Percentiles rank a stretch among this genome's conserved stretches.
These are phyloP conservation scores for Cryptomyrus ogoouensis DNA, from an alignment of 2,113 vertebrate genomes.

Conservation along the genomic window DNA sequence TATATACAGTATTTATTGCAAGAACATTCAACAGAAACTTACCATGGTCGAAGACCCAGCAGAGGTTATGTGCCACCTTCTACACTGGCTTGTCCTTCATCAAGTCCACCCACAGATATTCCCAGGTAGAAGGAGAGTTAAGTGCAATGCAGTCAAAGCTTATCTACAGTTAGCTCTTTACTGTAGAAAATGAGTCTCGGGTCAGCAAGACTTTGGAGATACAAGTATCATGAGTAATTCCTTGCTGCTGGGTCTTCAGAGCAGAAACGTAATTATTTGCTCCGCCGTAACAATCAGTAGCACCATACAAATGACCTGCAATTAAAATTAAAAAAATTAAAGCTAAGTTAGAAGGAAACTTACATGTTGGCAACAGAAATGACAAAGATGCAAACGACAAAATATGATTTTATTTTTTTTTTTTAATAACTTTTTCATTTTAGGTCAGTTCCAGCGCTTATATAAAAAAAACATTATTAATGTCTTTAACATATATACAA, in stretches of 20 bases:
- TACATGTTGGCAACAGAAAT: background rate
- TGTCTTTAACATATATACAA: conserved; percentile 51
- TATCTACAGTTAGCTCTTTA: background rate
- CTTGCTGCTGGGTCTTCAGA: background rate
- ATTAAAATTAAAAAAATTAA: background rate
- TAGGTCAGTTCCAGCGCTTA: conserved; percentile 36
- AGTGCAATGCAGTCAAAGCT: background rate
- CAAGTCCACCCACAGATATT: background rate
- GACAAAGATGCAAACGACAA: conserved; percentile 43
- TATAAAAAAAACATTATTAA: conserved; percentile 52
- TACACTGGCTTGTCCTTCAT: background rate
- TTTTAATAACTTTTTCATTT: conserved; percentile 25
- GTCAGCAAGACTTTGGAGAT: background rate
- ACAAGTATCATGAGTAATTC: background rate
- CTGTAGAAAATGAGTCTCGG: background rate
- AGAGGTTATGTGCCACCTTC: background rate
- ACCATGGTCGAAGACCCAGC: background rate
- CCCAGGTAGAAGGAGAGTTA: background rate
- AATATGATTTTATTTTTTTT: conserved; percentile 50
- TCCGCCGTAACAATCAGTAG: background rate
- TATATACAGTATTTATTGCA: background rate
- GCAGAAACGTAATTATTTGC: background rate
- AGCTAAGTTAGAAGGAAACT: background rate
- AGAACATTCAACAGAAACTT: background rate
- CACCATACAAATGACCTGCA: background rate